These are phyloP conservation scores for Cheiracanthium punctorium DNA, from an alignment of 2,888 invertebrate genomes.

Conservation along the genomic window DNA sequence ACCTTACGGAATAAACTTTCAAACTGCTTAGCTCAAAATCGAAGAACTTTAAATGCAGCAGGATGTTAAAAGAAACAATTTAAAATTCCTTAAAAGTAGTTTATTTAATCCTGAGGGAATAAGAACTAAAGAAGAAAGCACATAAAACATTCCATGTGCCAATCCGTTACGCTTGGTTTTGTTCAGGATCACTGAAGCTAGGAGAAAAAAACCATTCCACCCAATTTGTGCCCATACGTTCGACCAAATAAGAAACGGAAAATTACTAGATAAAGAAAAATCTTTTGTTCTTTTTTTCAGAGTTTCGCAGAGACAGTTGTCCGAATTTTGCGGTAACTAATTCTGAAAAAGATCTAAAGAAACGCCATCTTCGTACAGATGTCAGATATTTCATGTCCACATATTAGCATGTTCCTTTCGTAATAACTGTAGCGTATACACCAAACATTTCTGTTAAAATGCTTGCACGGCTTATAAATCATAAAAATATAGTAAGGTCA, in stretches of 20 bases:
- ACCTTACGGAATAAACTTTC: too few relatives aligned
- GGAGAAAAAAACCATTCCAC: slow-evolving; percentile 12
- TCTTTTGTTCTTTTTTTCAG: slow-evolving; percentile 22
- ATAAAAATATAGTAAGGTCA: too few relatives aligned
- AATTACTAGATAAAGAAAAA: slow-evolving; percentile 35
- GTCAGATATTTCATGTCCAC: background rate
- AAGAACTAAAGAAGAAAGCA: background rate
- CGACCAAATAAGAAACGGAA: slow-evolving; percentile 32
- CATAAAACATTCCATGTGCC: slow-evolving; percentile 20
- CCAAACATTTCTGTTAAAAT: too few relatives aligned
- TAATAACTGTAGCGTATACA: too few relatives aligned
- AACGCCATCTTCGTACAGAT: background rate
- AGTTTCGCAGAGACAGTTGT: slow-evolving; percentile 40
- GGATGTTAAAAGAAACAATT: too few relatives aligned
- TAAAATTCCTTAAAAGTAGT: too few relatives aligned
- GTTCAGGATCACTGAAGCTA: background rate
- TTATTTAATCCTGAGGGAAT: too few relatives aligned
- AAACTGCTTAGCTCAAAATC: too few relatives aligned
- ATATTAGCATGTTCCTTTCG: too few relatives aligned
- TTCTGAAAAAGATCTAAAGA: background rate
- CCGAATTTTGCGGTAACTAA: slow-evolving; percentile 29
- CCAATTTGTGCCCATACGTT: slow-evolving; percentile 40
- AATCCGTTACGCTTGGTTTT: slow-evolving; percentile 35
- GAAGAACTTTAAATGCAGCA: too few relatives aligned
- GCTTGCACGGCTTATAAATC: too few relatives aligned